Evolutionary conservation across 2,113 vertebrate species (phyloP).

Genomic region (Chloebia gouldiae): DNA sequence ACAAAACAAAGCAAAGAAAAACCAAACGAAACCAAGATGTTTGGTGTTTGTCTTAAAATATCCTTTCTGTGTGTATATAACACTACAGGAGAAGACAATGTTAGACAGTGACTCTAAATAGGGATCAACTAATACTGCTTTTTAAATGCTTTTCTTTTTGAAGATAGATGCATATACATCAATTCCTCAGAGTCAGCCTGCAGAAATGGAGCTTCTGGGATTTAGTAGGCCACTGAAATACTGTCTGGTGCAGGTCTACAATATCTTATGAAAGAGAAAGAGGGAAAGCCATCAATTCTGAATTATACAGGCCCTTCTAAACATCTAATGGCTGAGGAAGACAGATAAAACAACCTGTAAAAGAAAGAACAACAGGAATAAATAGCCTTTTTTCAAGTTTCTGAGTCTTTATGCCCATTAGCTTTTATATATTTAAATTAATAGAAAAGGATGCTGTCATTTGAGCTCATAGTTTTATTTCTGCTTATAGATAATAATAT

Average conservation of each 20-base stretch:
- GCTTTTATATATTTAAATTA: background rate
- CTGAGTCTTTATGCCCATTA: background rate
- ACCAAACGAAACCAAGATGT: background rate
- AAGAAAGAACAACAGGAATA: background rate
- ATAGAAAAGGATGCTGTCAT: background rate
- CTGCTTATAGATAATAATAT: background rate
- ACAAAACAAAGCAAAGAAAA: background rate
- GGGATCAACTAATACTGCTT: background rate
- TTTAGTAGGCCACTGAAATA: background rate
- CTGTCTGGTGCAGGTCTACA: background rate
- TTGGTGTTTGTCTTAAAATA: background rate
- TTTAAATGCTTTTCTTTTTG: background rate
- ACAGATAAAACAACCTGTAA: background rate
- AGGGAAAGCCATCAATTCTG: background rate
- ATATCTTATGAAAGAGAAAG: background rate
- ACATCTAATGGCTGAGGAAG: background rate
- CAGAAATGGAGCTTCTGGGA: background rate
- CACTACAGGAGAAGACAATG: background rate
- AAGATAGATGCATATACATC: background rate
- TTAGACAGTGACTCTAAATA: background rate
- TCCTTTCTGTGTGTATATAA: background rate
- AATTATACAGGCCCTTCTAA: background rate
- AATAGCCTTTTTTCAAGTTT: background rate
- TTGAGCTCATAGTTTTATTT: background rate
- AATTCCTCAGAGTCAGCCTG: background rate